Conservation (phyloP, 1,140 invertebrate species). For the Onthophagus taurus region DNA sequence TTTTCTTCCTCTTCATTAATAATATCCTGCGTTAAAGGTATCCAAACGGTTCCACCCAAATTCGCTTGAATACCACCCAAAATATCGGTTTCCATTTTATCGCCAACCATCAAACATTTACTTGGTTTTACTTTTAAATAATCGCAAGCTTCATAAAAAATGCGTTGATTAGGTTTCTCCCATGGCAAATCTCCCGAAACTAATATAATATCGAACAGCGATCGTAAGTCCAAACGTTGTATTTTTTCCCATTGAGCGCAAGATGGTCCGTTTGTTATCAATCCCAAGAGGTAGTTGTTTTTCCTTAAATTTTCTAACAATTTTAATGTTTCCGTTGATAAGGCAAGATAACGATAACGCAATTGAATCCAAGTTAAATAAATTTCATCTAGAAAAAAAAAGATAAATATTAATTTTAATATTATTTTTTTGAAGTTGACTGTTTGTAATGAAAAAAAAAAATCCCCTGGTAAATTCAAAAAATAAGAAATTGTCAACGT, state of each 20-base stretch:
- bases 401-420: neutral
- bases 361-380: constrained; percentile 66
- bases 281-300: constrained; percentile 56
- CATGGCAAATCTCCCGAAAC: constrained; percentile 74
- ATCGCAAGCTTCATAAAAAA: constrained; percentile 68
- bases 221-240: constrained; percentile 50
- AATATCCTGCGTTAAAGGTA: constrained; percentile 42
- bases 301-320: constrained; percentile 56
- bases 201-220: constrained; percentile 68
- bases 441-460: too few relatives aligned
- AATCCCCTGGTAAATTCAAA: too few relatives aligned
- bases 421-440: too few relatives aligned
- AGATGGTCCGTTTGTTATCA: constrained; percentile 78
- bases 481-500: neutral
- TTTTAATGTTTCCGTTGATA: constrained; percentile 52
- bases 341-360: constrained; percentile 60
- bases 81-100: constrained; percentile 79
- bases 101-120: constrained; percentile 76
- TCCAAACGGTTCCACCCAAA: constrained; percentile 68
- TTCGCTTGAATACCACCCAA: constrained; percentile 66
- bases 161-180: constrained; percentile 72
- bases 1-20: constrained; percentile 10
- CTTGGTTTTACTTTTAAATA: constrained; percentile 57
- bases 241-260: constrained; percentile 82
- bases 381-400: constrained; percentile 49